Conservation (phyloP, 2,888 invertebrate species). For the Agrotis ipsilon region DNA sequence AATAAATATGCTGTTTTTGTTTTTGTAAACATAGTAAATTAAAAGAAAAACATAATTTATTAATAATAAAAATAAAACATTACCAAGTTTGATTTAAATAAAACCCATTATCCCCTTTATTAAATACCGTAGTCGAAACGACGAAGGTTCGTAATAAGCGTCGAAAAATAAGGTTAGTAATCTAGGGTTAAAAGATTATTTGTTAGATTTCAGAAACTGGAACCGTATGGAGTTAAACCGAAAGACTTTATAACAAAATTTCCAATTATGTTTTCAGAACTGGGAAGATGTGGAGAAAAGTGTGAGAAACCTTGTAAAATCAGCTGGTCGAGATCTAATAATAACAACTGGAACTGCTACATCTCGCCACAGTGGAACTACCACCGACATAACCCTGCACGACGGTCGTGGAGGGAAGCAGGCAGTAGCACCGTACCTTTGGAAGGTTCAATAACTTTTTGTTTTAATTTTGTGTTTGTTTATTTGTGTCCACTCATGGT, state of each 20-base stretch:
- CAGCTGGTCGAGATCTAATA: constrained; percentile 56
- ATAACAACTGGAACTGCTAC: constrained; percentile 74
- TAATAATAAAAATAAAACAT: no score
- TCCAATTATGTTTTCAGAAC: constrained; percentile 66
- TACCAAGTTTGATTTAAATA: no score
- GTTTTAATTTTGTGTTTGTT: no score
- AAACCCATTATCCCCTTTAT: no score
- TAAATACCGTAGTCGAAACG: no score
- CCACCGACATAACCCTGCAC: constrained; percentile 32
- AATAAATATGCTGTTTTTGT: no score
- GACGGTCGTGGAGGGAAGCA: constrained; percentile 58
- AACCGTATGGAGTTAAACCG: neutral
- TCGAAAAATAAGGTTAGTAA: no score
- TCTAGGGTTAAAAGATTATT: neutral
- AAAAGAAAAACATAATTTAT: no score
- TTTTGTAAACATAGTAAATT: no score
- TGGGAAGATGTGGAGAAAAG: constrained; percentile 76
- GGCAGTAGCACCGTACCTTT: constrained; percentile 72
- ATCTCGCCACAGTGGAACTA: constrained; percentile 11
- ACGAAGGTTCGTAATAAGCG: no score
- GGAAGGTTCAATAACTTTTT: constrained; percentile 74
- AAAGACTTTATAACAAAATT: neutral
- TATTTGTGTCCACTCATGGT: no score
- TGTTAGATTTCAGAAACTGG: neutral
- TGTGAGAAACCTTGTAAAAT: constrained; percentile 69